These are phyloP conservation scores for Drosophila lacteicornis DNA, from an alignment of 1,140 invertebrate genomes.

Conservation along the genomic window DNA sequence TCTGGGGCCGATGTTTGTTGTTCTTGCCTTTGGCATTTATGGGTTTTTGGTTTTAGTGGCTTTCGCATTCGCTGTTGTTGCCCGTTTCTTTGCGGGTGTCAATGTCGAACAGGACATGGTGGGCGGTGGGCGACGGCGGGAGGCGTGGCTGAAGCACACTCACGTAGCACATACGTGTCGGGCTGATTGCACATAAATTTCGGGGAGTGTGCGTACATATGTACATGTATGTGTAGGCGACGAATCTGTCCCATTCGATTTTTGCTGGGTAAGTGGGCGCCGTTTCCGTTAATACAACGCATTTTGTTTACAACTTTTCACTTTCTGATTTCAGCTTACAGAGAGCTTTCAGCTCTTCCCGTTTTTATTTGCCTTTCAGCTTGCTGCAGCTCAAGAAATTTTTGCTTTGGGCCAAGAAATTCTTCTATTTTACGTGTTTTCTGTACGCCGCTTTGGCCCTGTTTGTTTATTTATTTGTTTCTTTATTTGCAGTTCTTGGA, in stretches of 20 bases:
- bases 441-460: conserved; percentile 17
- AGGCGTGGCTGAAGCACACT: conserved; percentile 23
- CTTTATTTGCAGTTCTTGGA: conserved; percentile 76
- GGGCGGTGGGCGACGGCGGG: conserved; percentile 3
- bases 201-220: conserved; percentile 28
- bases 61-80: conserved; percentile 36
- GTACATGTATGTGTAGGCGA: conserved; percentile 4
- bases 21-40: conserved; percentile 34
- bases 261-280: not conserved
- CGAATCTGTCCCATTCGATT: conserved; percentile 40
- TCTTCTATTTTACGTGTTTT: conserved; percentile 37
- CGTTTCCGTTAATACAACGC: conserved; percentile 71
- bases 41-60: conserved; percentile 54
- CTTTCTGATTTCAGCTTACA: conserved; percentile 75
- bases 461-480: conserved; percentile 74
- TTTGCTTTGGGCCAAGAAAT: conserved; percentile 18
- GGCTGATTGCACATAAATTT: conserved; percentile 80
- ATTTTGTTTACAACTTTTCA: conserved; percentile 82
- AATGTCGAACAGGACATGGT: conserved; percentile 54
- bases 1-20: conserved; percentile 30
- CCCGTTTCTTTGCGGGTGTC: conserved; percentile 52
- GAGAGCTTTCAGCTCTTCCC: conserved; percentile 56
- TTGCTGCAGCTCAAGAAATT: conserved; percentile 34
- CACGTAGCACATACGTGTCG: conserved; percentile 76
- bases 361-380: conserved; percentile 74